A percentile compares a stretch with the other conserved stretches of the same genome.
Conservation (phyloP, 2,888 invertebrate species). For the Ormyrus rosae region DNA sequence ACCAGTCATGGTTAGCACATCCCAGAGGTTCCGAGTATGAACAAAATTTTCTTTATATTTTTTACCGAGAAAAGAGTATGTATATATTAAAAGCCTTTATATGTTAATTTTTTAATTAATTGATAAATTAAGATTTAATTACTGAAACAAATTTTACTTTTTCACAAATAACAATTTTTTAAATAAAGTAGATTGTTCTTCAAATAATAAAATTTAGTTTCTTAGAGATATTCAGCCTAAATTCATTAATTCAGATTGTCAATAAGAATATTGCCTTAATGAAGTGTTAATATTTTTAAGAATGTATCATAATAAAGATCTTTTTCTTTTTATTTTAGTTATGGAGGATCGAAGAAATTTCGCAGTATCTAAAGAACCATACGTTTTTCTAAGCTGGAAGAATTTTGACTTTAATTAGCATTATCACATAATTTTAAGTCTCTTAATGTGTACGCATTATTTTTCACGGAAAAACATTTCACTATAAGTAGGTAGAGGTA, state of each 20-base stretch:
- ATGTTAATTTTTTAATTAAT: conserved; percentile 20
- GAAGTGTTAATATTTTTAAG: neutral
- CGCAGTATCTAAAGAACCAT: conserved; percentile 35
- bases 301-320: conserved; percentile 4
- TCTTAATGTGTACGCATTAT: conserved; percentile 38
- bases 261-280: neutral
- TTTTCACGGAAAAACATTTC: conserved; percentile 47
- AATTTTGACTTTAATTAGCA: conserved; percentile 33
- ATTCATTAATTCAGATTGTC: conserved; percentile 1
- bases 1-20: conserved; percentile 34
- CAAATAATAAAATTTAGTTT: neutral
- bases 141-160: no score
- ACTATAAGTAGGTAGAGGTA: conserved; percentile 44
- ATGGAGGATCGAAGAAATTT: conserved; percentile 45
- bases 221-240: neutral
- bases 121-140: neutral
- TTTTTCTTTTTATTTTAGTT: conserved; percentile 50
- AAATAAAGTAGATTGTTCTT: neutral
- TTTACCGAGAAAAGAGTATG: conserved; percentile 50
- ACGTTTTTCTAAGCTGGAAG: conserved; percentile 37
- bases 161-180: neutral
- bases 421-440: conserved; percentile 32
- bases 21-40: conserved; percentile 33
- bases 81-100: conserved; percentile 43
- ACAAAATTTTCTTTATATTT: conserved; percentile 52